These are phyloP conservation scores for Sminthurides aquaticus DNA, from an alignment of 2,888 invertebrate species.

Conservation along the genomic window DNA sequence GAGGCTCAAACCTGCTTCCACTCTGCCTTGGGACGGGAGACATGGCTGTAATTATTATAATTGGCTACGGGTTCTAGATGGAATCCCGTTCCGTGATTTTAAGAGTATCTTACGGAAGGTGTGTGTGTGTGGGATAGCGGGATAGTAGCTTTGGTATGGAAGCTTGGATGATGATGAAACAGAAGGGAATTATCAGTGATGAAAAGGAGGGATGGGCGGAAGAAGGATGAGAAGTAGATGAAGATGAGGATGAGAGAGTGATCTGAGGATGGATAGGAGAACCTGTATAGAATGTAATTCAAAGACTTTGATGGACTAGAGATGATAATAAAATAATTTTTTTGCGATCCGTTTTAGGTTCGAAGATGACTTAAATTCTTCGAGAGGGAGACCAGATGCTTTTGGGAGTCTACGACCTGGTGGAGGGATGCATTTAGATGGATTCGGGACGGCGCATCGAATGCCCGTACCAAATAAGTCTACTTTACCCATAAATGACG, in stretches of 20 bases:
- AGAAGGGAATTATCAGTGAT: not conserved
- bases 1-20: not conserved
- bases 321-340: not conserved
- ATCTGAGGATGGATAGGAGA: not conserved
- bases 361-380: conserved; percentile 28
- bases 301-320: not conserved
- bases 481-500: conserved; percentile 40
- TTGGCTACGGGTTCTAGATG: not conserved
- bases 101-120: no score
- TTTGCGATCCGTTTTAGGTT: conserved; percentile 16
- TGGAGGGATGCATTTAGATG: conserved; percentile 42
- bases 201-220: not conserved
- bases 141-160: no score
- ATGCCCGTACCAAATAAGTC: conserved; percentile 34
- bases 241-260: not conserved
- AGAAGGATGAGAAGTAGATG: not conserved
- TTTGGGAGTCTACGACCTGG: conserved; percentile 42
- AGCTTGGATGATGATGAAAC: not conserved
- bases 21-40: not conserved
- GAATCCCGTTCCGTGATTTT: no score
- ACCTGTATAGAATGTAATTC: no score
- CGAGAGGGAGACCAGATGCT: conserved; percentile 35
- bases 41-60: not conserved
- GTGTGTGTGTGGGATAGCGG: no score
- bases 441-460: conserved; percentile 41